Evolutionary conservation across 2,888 invertebrate species (phyloP), one percentile per base, ranked within the genome.

Genomic region (Andrena minutula): DNA sequence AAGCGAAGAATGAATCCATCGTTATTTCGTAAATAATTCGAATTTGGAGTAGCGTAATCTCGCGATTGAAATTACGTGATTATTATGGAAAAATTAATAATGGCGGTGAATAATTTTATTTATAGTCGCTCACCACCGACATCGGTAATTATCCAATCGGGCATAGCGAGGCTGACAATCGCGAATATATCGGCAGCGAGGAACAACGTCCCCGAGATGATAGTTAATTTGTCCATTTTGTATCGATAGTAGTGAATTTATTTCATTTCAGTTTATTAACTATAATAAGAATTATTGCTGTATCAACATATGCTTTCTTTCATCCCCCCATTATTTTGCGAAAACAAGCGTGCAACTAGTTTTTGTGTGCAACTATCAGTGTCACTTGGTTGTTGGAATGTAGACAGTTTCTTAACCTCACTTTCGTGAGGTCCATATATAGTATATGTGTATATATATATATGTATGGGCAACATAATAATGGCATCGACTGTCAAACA

Each of bases 61-160:
- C 16, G 1, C 16, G 41, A 16, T 41, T 16, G 7, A 16, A 71
- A 26, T 32, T 7, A 60, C 26, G 12, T 8, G 20, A 69, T 32
- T 47, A 28, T 20, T 56, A 8, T 35, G 26, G 41, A 12, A 41
- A 35, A 65, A 66, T 28, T 5, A 58, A 47, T 41, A n/a, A 58
- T 28, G 8, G 16, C 8, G 16, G 16, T 47, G 5, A 26, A 30
- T 64, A 60, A 66, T 51, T 41, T 41, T 41, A 16, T 41, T 70
- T 35, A 10, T 7, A 68, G 35, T 49, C 8, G 68, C 88, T 91
- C 95, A 97, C 98, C 99, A 95, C 98, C 98, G 91, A 98, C 98
- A 94, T 98, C 98, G 1, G 98, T 98, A 71, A 98, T 97, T 90
- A 99, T 98, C 99, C 99, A 99, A 93, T 99, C 98, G 61, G 99